Base-by-base conservation (phyloP, 2,888 invertebrate genomes). In the Folsomia candida region DNA sequence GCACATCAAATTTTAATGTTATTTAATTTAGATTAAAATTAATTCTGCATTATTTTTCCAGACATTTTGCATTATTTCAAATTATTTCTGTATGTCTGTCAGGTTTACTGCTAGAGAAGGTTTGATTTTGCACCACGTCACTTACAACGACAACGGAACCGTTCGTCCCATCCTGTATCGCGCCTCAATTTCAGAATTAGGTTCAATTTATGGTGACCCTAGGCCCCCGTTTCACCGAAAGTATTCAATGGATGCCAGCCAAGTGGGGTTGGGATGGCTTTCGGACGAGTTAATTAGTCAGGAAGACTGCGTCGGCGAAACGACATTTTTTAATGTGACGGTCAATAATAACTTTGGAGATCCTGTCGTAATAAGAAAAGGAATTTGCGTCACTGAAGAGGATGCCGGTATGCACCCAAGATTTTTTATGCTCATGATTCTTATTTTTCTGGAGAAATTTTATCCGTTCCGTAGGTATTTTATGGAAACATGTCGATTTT, bases 141-240 rank as follows among this genome's bases (percentile, higher is more conserved):
- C 61, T 1, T 74, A 72, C 51, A 27, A 66, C 28, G 74, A 63
- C 26, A 64, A 67, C 11, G 60, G 29, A 11, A 57, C 4, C 6
- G 6, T 57, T n/a, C 57, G 57, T 57, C 57, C 57, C 6, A 57
- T 57, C n/a, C n/a, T 57, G n/a, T 57, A 57, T 57, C 57, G 57
- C n/a, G 57, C 68, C 14, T 71, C 71, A 1, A 28, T 74, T n/a
- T 60, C 71, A 1, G 74, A 74, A 65, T 68, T 62, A 47, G 67
- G 69, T 18, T 65, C 70, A 26, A 70, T 71, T 2, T 74, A 74
- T n/a, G 74, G 68, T 0, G 74, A 74, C 57, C 47, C 74, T 1
- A 18, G 71, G 24, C 61, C 66, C 9, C 74, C 74, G 0, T 74
- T 29, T 37, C 74, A 74, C 11, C 60, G 72, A 11, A 69, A 69